Conservation (phyloP, 2,888 invertebrate genomes). For the Sipha maydis region DNA sequence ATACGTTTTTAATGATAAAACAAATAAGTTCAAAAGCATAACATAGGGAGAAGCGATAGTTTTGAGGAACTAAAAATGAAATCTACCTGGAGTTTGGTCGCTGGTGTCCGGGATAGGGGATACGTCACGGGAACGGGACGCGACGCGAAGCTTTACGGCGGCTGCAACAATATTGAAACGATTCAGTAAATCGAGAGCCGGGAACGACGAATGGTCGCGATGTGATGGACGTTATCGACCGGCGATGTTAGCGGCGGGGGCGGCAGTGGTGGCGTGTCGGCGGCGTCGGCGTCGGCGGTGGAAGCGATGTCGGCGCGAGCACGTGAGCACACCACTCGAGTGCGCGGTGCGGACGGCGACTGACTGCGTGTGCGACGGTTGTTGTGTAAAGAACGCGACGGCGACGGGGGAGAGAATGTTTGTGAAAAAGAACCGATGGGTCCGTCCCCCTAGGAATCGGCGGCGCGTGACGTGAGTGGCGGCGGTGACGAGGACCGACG, state of each 20-base stretch:
- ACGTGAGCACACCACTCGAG: constrained; percentile 17
- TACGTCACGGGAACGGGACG: background rate
- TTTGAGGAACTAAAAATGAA: background rate
- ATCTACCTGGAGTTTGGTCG: constrained; percentile 38
- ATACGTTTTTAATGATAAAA: too few species aligned
- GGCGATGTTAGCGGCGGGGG: background rate
- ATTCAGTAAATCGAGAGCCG: background rate
- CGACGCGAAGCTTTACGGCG: background rate
- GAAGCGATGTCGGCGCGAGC: background rate
- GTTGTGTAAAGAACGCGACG: background rate
- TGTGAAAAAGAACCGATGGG: background rate
- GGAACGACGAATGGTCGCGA: background rate
- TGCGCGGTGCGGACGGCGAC: constrained; percentile 38
- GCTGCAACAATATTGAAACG: too few species aligned
- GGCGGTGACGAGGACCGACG: background rate
- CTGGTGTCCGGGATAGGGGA: background rate
- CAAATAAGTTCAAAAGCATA: background rate
- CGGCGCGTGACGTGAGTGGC: background rate
- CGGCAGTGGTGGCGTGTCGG: background rate
- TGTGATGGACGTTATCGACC: constrained; percentile 19
- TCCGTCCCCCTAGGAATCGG: background rate
- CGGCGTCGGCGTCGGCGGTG: background rate
- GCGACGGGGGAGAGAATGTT: background rate
- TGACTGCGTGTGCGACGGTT: background rate
- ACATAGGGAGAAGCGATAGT: background rate